Evolutionary conservation across 2,113 vertebrate genomes (phyloP), one percentile per base, ranked within the genome.

Genomic region (Onychostruthus taczanowskii): DNA sequence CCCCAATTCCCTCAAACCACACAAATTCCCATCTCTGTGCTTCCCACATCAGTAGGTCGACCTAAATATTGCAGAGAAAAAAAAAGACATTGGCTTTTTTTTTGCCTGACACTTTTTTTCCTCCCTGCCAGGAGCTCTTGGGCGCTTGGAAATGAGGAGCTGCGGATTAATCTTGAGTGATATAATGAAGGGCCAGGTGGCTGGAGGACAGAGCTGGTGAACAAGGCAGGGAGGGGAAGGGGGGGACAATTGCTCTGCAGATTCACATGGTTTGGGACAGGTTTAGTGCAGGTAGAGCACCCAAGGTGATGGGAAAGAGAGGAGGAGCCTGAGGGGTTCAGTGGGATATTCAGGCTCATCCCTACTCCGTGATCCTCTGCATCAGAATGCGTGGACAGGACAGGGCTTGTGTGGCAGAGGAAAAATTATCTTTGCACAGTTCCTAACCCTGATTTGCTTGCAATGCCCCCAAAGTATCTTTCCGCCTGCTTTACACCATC

Each of bases 361-460:
- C 33, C 21, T 52, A 22, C 11, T 28, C 21, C 7, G 1, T 21
- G 11, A 27, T 63, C 11, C 44, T 41, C 77, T 15, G 43, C 39
- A 27, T 28, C 28, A 77, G 33, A 50, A 30, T 1, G 4, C 2
- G 0, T 0, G 35, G 41, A 46, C 11, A 0, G 0, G 46, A 41
- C 19, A 35, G 81, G 79, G 44, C 61, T 72, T 37, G 70, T 4
- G 13, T n/a, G 62, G 33, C 21, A 35, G 75, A 20, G 26, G 22
- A 6, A 24, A 53, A 82, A 59, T 8, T 2, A 33, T 37, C 20
- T 72, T 35, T 22, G 43, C 10, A 18, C 0, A 0, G 59, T 94
- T 84, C 46, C 18, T 43, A 64, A 14, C 3, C 22, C 33, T 1
- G 7, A 15, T 76, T 78, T 90, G 3, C 27, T 55, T 19, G 16